Base-by-base conservation (phyloP, 1,140 invertebrate species). In the Forficula auricularia region DNA sequence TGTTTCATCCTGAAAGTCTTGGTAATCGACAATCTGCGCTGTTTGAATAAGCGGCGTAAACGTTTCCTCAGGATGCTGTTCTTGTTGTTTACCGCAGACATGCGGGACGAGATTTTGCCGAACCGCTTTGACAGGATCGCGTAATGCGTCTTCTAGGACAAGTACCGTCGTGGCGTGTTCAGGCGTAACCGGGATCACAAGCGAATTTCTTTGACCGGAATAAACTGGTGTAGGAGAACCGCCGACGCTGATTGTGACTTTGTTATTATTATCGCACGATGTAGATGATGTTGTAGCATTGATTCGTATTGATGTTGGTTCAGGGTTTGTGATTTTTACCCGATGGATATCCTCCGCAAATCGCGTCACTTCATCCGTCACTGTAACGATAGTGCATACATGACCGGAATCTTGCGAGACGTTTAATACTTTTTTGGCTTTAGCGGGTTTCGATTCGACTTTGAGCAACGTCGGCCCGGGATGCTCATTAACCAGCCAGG, bases 51-150 rank as follows among this genome's bases (percentile, higher is more conserved):
- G 4, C 4, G 22, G 22, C 10, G 4, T 10, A 6, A 27, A 27
- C 4, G 10, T 27, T 27, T 27, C 4, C 4, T 6, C 4, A 27
- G 22, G 22, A 6, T 4, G 22, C 10, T 27, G 4, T 27, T 27
- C 22, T 27, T 27, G 22, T 10, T 27, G 22, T 27, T 27, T 2
- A 6, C 75, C 75, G 58, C 76, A 79, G 30, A 80, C 71, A 57
- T 80, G 76, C 16, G 76, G 76, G 46, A 78, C 71, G 46, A 79
- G 58, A 55, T 79, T 77, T 42, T 72, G 62, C 52, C 68, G 67
- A 2, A 77, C 75, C 12, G 76, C 76, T 64, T 78, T 72, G 8
- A 79, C 75, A 2, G 76, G 77, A 58, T 80, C 72, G 40, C 62
- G 63, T 20, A 77, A 54, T 22, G 75, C 63, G 47, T 68, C 65